These are phyloP conservation scores for Halisarca cf. caerulea DNA, from an alignment of 37 sponge, comb jelly and placozoan genomes.

Conservation along the genomic window DNA sequence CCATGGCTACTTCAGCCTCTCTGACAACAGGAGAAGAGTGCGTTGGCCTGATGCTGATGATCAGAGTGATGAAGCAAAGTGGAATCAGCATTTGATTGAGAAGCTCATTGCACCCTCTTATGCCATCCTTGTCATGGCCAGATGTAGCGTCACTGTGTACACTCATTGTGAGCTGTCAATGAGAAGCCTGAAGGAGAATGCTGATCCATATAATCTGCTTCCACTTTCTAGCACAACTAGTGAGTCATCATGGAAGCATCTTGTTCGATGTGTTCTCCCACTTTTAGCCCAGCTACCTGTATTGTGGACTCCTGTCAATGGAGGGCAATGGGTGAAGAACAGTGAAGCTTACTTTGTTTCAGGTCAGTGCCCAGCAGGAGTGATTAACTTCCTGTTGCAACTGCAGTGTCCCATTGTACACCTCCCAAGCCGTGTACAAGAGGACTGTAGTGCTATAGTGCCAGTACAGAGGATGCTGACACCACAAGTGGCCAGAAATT, in stretches of 20 bases:
- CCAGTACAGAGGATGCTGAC: not conserved
- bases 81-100: constrained; percentile 59
- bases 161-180: not conserved
- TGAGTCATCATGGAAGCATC: constrained; percentile 37
- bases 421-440: constrained; percentile 32
- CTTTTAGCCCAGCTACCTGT: constrained; percentile 7
- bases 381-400: constrained; percentile 17
- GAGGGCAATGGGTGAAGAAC: constrained; percentile 51
- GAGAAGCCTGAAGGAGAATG: not conserved
- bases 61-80: constrained; percentile 66
- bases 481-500: constrained; percentile 24
- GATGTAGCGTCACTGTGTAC: constrained; percentile 30
- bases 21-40: constrained; percentile 70
- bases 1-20: constrained; percentile 83
- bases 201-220: constrained; percentile 55
- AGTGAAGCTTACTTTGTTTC: constrained; percentile 44
- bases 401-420: constrained; percentile 23
- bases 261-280: constrained; percentile 27
- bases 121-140: constrained; percentile 44
- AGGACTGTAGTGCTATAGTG: not conserved
- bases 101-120: constrained; percentile 52
- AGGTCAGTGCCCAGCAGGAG: not conserved
- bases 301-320: constrained; percentile 59
- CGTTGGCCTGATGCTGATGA: constrained; percentile 82
- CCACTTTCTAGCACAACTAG: constrained; percentile 37